Evolutionary conservation across 2,888 invertebrate genomes (phyloP).

Genomic region (Leptothorax acervorum): DNA sequence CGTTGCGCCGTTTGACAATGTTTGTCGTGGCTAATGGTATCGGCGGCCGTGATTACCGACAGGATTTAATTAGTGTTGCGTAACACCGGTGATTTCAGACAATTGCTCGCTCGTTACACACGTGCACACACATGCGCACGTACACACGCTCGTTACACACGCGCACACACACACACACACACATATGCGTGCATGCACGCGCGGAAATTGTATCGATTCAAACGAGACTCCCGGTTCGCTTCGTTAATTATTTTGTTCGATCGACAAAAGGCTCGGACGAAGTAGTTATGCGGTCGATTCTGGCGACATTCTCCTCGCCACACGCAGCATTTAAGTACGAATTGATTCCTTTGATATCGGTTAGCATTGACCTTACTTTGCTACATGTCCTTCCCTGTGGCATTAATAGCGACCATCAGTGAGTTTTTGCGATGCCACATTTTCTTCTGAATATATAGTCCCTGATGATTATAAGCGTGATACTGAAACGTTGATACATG

Average conservation of each 20-base stretch:
- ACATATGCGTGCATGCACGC: neutral
- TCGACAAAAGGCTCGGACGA: constrained; percentile 65
- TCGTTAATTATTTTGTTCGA: constrained; percentile 72
- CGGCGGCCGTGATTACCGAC: constrained; percentile 24
- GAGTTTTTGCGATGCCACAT: neutral
- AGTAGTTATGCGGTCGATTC: constrained; percentile 59
- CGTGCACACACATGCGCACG: neutral
- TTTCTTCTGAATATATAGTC: neutral
- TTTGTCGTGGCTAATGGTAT: constrained; percentile 38
- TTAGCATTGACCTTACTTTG: constrained; percentile 37
- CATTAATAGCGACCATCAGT: constrained; percentile 9
- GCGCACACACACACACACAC: neutral
- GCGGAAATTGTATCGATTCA: constrained; percentile 65
- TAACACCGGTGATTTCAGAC: constrained; percentile 52
- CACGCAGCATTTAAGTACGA: constrained; percentile 38
- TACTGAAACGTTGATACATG: neutral
- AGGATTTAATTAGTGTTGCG: constrained; percentile 60
- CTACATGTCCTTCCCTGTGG: neutral
- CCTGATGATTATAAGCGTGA: neutral
- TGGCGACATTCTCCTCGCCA: constrained; percentile 47
- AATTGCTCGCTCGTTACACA: constrained; percentile 53
- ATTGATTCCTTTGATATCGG: constrained; percentile 27
- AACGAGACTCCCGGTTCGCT: constrained; percentile 59
- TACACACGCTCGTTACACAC: neutral
- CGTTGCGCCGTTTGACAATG: constrained; percentile 46